Conservation (phyloP, 1,140 invertebrate genomes). For the Drosophila auraria region DNA sequence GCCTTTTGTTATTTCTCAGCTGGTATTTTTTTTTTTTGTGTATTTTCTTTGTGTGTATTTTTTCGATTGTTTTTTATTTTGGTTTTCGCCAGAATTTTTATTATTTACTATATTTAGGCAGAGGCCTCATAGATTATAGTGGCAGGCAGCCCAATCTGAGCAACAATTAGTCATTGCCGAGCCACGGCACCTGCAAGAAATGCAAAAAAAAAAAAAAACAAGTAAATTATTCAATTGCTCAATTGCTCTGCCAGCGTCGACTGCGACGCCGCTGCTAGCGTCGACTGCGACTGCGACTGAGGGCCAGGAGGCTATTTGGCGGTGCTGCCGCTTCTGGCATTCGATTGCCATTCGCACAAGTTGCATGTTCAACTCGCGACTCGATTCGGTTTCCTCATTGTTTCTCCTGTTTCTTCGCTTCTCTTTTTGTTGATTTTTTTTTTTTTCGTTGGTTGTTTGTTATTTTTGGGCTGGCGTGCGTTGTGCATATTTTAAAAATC, state of each 20-base stretch:
- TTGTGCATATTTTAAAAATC: conserved; percentile 64
- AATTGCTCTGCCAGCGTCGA: conserved; percentile 28
- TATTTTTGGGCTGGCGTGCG: conserved; percentile 62
- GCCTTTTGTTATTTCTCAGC: conserved; percentile 16
- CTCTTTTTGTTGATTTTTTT: conserved; percentile 31
- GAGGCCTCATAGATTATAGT: conserved; percentile 10
- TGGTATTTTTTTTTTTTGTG: neutral
- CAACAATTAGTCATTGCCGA: conserved; percentile 48
- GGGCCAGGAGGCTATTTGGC: conserved; percentile 32
- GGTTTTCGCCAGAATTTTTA: conserved; percentile 43
- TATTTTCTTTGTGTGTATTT: neutral
- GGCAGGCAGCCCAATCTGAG: neutral
- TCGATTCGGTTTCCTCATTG: conserved; percentile 37
- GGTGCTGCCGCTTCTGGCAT: conserved; percentile 21
- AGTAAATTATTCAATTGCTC: conserved; percentile 54
- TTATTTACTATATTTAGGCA: conserved; percentile 73
- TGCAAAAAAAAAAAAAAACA: conserved; percentile 14
- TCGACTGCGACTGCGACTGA: conserved; percentile 2
- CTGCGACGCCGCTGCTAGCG: neutral
- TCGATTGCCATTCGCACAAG: conserved; percentile 76
- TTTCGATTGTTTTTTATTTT: conserved; percentile 16
- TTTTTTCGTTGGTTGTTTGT: conserved; percentile 22
- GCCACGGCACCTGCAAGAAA: conserved; percentile 44
- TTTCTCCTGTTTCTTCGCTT: conserved; percentile 3
- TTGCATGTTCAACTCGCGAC: conserved; percentile 59